These are phyloP conservation scores for Mantis religiosa DNA, from an alignment of 2,888 invertebrate genomes.

Conservation along the genomic window DNA sequence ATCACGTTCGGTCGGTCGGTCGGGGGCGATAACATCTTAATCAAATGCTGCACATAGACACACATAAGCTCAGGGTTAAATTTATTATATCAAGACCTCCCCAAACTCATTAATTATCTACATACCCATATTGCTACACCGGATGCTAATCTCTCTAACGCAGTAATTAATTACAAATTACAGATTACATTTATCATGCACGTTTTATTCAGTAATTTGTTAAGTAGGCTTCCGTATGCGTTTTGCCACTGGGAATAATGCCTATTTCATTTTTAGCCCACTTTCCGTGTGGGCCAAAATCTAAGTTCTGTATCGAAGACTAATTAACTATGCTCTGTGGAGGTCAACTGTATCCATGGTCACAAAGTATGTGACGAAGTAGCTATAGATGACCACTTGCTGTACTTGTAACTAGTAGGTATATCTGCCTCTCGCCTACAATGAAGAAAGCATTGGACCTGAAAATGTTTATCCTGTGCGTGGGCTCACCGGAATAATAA, in stretches of 20 bases:
- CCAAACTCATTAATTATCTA: background rate
- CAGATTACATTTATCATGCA: conserved; percentile 6
- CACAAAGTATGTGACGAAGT: too few species aligned
- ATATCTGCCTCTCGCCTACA: too few species aligned
- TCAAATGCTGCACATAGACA: background rate
- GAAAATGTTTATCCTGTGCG: too few species aligned
- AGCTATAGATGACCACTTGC: too few species aligned
- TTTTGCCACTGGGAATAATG: background rate
- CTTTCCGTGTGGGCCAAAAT: background rate
- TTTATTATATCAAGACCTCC: background rate
- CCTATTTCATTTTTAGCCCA: background rate
- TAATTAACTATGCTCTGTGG: too few species aligned
- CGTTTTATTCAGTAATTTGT: conserved; percentile 10
- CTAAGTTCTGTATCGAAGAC: too few species aligned
- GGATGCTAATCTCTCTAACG: background rate
- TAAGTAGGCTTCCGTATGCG: conserved; percentile 10
- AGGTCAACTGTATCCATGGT: too few species aligned
- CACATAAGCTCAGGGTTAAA: background rate
- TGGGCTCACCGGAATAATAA: too few species aligned
- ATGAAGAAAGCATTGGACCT: too few species aligned
- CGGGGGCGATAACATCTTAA: background rate
- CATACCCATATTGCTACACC: background rate
- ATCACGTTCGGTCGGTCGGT: background rate
- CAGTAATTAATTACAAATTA: conserved; percentile 3
- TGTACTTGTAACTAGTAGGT: too few species aligned